Percentiles rank a stretch among this genome's conserved stretches.
phyloP scores from a whole-genome alignment of 2,797 vertebrate species.

The Microcaecilia unicolor region DNA sequence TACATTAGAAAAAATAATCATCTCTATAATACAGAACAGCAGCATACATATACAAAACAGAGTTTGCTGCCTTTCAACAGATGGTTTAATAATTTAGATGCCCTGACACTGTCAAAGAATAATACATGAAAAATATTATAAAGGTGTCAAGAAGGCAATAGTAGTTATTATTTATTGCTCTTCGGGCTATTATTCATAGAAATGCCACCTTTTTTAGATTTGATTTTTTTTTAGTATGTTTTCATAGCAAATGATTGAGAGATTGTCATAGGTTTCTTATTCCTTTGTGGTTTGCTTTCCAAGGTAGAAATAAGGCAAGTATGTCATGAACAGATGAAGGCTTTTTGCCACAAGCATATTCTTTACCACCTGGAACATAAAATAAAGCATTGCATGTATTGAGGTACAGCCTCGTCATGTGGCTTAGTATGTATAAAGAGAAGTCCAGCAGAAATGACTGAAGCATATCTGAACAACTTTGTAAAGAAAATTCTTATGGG shows the following conservation, averaged over 20 bases:
- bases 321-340: conserved; percentile 11
- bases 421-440: neutral
- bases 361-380: neutral
- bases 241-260: neutral
- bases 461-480: neutral
- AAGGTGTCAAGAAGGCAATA: neutral
- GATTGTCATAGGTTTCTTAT: conserved; percentile 3
- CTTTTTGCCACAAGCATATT: neutral
- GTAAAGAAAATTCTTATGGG: neutral
- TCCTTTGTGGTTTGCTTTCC: neutral
- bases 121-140: neutral
- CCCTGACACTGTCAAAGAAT: too few species aligned
- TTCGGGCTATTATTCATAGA: conserved; percentile 2
- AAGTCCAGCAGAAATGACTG: neutral
- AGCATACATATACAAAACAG: too few species aligned
- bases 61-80: too few species aligned
- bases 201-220: conserved; percentile 4
- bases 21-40: too few species aligned
- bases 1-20: too few species aligned
- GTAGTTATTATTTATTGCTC: neutral
- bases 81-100: too few species aligned
- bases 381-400: neutral
- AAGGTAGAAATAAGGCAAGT: conserved; percentile 5
- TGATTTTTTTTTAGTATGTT: neutral
- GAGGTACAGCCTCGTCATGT: neutral